Evolutionary conservation across 1,140 invertebrate genomes (phyloP).

Genomic region (Drosophila elegans): DNA sequence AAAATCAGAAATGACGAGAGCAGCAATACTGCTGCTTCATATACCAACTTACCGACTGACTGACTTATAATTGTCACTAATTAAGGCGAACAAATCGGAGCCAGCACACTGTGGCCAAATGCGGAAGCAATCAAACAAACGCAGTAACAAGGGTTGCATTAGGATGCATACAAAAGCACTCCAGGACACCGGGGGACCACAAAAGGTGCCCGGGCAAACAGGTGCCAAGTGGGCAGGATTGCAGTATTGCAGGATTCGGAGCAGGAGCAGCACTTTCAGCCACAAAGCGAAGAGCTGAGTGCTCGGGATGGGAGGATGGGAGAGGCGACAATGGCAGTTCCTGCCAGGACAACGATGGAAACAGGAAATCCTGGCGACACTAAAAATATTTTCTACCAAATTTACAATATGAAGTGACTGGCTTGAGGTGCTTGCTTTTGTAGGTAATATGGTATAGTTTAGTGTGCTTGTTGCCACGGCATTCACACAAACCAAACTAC

Average conservation of each 20-base stretch:
- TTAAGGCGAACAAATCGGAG: constrained; percentile 25
- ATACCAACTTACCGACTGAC: neutral
- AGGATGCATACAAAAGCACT: constrained; percentile 54
- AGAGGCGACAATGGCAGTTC: constrained; percentile 35
- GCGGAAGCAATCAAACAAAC: constrained; percentile 55
- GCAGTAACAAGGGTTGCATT: constrained; percentile 53
- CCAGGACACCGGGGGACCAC: constrained; percentile 41
- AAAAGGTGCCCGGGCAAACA: constrained; percentile 43
- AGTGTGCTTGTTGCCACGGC: constrained; percentile 19
- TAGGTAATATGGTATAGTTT: constrained; percentile 22
- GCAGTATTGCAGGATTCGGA: no score
- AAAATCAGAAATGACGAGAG: no score
- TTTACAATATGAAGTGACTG: constrained; percentile 77
- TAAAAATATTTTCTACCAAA: constrained; percentile 76
- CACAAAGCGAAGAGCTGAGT: constrained; percentile 27
- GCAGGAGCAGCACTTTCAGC: constrained; percentile 25
- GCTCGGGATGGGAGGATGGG: neutral
- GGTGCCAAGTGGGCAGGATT: constrained; percentile 17
- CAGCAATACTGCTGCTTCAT: no score
- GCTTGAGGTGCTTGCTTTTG: constrained; percentile 52
- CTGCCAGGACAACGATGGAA: constrained; percentile 40
- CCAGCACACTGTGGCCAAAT: constrained; percentile 24
- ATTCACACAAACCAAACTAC: constrained; percentile 27
- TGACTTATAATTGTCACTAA: constrained; percentile 9
- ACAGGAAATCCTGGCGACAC: constrained; percentile 68